Evolutionary conservation across 2,888 invertebrate genomes (phyloP).

Genomic region (Meta bourneti): DNA sequence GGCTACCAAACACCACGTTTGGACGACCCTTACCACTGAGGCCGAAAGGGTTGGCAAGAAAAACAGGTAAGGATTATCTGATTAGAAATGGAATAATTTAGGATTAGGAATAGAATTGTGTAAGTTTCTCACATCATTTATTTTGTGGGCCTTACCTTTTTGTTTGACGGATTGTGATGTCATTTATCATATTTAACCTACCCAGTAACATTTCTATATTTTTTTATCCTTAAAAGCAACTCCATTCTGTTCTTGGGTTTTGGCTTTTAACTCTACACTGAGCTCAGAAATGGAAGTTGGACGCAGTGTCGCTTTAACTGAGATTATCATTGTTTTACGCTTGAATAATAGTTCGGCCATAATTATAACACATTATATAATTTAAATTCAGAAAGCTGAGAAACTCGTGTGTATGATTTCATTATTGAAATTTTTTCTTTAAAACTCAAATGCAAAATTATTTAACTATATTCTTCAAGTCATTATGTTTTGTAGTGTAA

Average conservation of each 20-base stretch:
- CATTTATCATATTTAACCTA: too few species aligned
- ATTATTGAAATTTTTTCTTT: background rate
- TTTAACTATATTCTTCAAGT: too few species aligned
- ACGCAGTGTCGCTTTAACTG: background rate
- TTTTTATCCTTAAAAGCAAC: background rate
- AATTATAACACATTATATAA: background rate
- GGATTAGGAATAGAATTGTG: background rate
- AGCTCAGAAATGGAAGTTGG: too few species aligned
- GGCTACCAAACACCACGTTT: conserved; percentile 56
- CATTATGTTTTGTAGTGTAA: background rate
- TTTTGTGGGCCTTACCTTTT: background rate
- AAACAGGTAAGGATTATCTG: conserved; percentile 34
- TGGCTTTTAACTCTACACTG: too few species aligned
- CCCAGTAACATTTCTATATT: background rate
- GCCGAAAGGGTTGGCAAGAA: conserved; percentile 62
- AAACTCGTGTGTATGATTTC: background rate
- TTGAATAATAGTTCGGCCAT: background rate
- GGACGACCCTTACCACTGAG: conserved; percentile 67
- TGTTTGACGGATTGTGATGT: too few species aligned
- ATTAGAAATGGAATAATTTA: background rate
- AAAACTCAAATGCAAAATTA: background rate
- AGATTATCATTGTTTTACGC: background rate
- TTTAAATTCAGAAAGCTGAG: background rate
- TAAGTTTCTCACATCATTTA: background rate
- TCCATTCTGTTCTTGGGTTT: background rate